These are phyloP conservation scores for Sebastolobus altivelis DNA, from an alignment of 2,797 vertebrate species.

Conservation along the genomic window DNA sequence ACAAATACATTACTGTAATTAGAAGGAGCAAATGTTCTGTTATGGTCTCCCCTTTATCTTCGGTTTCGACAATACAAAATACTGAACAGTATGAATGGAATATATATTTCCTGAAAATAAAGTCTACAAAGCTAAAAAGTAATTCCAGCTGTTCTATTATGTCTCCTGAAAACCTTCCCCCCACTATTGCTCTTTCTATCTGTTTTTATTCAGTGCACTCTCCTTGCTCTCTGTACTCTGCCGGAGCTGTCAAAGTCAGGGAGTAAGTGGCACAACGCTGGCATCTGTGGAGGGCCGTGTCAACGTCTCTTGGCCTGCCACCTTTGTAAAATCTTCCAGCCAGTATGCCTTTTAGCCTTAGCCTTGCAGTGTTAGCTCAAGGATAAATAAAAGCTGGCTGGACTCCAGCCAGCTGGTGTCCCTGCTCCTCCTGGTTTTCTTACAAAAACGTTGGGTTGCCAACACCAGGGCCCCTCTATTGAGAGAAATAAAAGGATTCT, in stretches of 20 bases:
- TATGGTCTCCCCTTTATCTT: background rate
- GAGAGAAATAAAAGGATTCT: constrained; percentile 53
- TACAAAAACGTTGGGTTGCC: constrained; percentile 50
- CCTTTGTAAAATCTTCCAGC: constrained; percentile 70
- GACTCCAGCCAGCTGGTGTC: constrained; percentile 58
- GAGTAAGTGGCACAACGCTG: constrained; percentile 76
- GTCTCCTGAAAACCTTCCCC: constrained; percentile 46
- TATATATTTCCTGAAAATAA: constrained; percentile 5
- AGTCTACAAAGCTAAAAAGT: background rate
- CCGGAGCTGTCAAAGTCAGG: constrained; percentile 74
- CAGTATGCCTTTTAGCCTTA: constrained; percentile 62
- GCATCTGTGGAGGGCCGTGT: constrained; percentile 74
- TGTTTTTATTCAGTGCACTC: constrained; percentile 66
- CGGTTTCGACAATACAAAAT: background rate
- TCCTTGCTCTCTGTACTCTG: constrained; percentile 55
- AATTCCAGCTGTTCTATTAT: constrained; percentile 27
- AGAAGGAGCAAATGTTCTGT: background rate
- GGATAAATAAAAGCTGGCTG: constrained; percentile 75
- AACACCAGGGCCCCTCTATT: constrained; percentile 30
- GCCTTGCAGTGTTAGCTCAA: constrained; percentile 62
- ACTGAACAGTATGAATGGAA: background rate
- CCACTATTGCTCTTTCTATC: constrained; percentile 41
- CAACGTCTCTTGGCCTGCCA: constrained; percentile 71
- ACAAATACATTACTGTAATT: background rate
- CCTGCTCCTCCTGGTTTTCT: constrained; percentile 47